Conservation (phyloP, 1,140 invertebrate species). For the Drosophila setifemur region DNA sequence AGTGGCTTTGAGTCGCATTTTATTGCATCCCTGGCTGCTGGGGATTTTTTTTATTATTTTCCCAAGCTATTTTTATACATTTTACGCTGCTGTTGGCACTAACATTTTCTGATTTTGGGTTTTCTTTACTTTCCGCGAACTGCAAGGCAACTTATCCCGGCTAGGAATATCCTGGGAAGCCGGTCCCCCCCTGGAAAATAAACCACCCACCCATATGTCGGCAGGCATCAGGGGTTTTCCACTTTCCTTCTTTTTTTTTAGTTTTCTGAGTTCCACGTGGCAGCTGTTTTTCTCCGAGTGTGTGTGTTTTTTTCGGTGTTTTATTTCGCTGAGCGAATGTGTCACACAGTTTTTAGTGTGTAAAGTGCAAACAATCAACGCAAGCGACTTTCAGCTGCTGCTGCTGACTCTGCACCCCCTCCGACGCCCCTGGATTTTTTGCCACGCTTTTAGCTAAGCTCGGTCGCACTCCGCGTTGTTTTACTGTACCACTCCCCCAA, state of each 20-base stretch:
- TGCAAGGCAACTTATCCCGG: constrained; percentile 15
- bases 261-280: background rate
- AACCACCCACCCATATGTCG: constrained; percentile 35
- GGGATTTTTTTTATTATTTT: constrained; percentile 20
- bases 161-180: background rate
- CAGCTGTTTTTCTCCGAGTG: constrained; percentile 3
- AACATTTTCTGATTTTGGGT: constrained; percentile 64
- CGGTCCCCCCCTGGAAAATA: no score
- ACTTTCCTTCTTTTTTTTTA: background rate
- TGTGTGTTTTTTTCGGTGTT: constrained; percentile 7
- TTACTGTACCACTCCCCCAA: constrained; percentile 22
- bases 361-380: constrained; percentile 78
- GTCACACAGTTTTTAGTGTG: constrained; percentile 67
- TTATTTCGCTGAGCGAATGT: constrained; percentile 44
- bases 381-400: constrained; percentile 66
- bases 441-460: constrained; percentile 45
- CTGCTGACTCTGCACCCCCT: background rate
- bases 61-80: constrained; percentile 26
- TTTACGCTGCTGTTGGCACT: constrained; percentile 48
- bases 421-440: background rate
- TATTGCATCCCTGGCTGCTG: background rate
- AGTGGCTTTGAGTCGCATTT: background rate
- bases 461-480: constrained; percentile 30
- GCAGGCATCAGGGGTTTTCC: constrained; percentile 28
- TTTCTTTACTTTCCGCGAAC: constrained; percentile 12